Percentiles rank a stretch among this genome's conserved stretches.
These are phyloP conservation scores for Agrochola macilenta DNA, from an alignment of 2,888 invertebrate species.

Conservation along the genomic window DNA sequence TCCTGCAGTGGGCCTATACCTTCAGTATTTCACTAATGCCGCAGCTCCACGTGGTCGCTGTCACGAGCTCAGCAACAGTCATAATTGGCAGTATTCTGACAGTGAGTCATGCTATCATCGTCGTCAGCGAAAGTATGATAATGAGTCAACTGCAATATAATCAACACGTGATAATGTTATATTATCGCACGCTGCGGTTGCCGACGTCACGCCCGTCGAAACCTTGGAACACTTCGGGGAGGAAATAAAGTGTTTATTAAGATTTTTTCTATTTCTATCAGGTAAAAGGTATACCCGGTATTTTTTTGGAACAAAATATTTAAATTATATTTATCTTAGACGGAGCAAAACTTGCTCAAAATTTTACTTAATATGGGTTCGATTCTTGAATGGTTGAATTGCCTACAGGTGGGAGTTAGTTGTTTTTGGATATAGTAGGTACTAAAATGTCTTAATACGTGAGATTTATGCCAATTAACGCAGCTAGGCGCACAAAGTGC, in stretches of 20 bases:
- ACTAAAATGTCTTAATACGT: not conserved
- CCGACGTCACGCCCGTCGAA: conserved; percentile 2
- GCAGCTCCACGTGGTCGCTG: conserved; percentile 11
- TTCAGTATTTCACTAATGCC: not conserved
- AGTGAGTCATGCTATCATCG: conserved; percentile 19
- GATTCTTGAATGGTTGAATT: not conserved
- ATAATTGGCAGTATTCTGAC: conserved; percentile 10
- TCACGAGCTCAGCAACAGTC: conserved; percentile 3
- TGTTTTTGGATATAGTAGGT: not conserved
- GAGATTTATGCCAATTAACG: not conserved
- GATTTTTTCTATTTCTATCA: not conserved
- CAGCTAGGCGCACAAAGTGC: no score
- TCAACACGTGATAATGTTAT: conserved; percentile 25
- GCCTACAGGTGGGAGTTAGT: no score
- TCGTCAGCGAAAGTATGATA: conserved; percentile 28
- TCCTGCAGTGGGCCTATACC: not conserved
- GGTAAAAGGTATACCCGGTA: not conserved
- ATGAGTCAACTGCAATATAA: conserved; percentile 39
- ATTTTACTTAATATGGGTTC: not conserved
- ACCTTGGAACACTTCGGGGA: conserved; percentile 26
- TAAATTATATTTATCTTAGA: not conserved
- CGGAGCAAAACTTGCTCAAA: not conserved
- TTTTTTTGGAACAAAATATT: no score
- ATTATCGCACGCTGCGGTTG: conserved; percentile 20
- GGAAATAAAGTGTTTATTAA: conserved; percentile 4